phyloP scores from a whole-genome alignment of 1,140 invertebrate genomes.

The Orchesella cincta region DNA sequence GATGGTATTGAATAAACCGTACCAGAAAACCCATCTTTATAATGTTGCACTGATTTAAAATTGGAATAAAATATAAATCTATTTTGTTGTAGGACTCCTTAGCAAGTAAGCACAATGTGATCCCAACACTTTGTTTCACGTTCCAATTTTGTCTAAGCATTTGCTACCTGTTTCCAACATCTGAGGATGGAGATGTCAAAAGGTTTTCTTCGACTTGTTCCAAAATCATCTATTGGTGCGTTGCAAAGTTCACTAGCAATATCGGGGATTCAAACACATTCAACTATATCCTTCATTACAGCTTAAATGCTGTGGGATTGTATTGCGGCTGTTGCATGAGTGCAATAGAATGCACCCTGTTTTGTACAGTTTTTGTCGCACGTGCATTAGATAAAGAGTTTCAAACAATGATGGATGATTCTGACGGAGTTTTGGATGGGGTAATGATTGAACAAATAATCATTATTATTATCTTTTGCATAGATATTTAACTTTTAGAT shows the following conservation, averaged over 20 bases:
- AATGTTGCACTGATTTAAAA: neutral
- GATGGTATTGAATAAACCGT: neutral
- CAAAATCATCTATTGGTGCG: neutral
- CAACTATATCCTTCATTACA: neutral
- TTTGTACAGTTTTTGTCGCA: neutral
- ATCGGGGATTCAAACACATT: neutral
- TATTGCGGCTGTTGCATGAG: neutral
- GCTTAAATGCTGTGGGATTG: neutral
- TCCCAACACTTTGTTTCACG: neutral
- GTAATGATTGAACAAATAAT: neutral
- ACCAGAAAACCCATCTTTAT: neutral
- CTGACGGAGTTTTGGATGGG: neutral
- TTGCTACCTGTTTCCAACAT: neutral
- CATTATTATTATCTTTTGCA: neutral
- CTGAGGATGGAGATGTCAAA: neutral
- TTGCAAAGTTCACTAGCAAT: neutral
- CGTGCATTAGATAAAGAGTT: neutral
- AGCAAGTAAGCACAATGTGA: neutral
- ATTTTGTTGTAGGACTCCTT: neutral
- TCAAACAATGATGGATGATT: neutral
- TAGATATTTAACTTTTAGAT: neutral
- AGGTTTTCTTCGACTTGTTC: neutral
- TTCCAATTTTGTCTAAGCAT: neutral
- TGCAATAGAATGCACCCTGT: neutral
- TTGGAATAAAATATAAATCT: neutral